phyloP scores from a whole-genome alignment of 2,113 vertebrate species.

The Columbina picui region DNA sequence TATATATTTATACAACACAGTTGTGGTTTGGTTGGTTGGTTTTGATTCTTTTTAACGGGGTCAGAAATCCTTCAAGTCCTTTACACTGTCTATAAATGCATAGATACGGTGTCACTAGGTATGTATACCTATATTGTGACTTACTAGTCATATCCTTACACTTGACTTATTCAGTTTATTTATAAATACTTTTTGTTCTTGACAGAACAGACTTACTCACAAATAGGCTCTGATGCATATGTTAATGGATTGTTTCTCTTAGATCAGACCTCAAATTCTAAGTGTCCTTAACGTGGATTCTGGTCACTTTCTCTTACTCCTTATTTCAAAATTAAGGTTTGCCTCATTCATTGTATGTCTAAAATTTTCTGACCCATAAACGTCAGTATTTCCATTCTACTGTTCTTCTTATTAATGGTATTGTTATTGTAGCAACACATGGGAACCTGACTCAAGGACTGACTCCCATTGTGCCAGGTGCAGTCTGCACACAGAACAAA shows the following conservation, averaged over 20 bases:
- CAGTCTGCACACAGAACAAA: not conserved
- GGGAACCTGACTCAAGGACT: not conserved
- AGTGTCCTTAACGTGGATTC: not conserved
- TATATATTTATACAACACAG: not conserved
- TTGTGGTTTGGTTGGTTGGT: not conserved
- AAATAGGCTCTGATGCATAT: not conserved
- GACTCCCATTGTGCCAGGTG: not conserved
- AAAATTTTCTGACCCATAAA: not conserved
- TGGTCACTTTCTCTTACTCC: not conserved
- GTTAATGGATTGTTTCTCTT: not conserved
- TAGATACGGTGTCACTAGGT: not conserved
- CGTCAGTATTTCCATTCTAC: constrained; percentile 19
- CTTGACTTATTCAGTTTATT: not conserved
- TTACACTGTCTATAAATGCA: not conserved
- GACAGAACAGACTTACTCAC: not conserved
- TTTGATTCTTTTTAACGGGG: not conserved
- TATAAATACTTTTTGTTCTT: not conserved
- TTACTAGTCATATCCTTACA: not conserved
- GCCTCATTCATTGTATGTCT: not conserved
- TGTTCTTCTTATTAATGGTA: not conserved
- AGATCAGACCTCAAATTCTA: not conserved
- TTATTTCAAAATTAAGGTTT: not conserved
- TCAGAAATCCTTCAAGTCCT: not conserved
- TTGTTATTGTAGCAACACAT: not conserved
- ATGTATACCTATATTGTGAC: not conserved